These are phyloP conservation scores for Heteronetta atricapilla DNA, from an alignment of 2,113 vertebrate species.

Conservation along the genomic window DNA sequence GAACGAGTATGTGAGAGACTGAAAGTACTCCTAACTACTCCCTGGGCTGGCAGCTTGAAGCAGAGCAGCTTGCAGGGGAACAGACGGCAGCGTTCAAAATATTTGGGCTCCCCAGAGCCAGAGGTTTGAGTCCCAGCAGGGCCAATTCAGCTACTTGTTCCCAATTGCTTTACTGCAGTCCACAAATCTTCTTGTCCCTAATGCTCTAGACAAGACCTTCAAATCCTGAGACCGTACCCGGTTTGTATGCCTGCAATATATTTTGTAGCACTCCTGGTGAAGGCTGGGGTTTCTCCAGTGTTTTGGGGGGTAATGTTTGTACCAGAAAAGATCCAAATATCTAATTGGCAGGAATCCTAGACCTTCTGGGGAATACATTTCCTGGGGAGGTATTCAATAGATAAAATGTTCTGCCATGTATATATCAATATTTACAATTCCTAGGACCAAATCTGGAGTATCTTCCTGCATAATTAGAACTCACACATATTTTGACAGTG, in stretches of 20 bases:
- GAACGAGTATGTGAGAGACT: neutral
- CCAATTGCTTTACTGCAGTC: neutral
- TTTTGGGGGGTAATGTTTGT: constrained; percentile 1
- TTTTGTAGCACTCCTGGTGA: neutral
- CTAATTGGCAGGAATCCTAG: neutral
- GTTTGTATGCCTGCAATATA: neutral
- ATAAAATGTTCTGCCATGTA: neutral
- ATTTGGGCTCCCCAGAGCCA: neutral
- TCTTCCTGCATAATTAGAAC: neutral
- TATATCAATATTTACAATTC: constrained; percentile 21
- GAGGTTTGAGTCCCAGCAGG: neutral
- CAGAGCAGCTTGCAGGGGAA: neutral
- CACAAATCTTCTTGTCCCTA: neutral
- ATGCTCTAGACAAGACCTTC: neutral
- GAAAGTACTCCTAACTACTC: neutral
- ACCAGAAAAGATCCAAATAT: neutral
- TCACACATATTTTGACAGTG: neutral
- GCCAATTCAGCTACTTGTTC: neutral
- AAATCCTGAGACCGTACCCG: neutral
- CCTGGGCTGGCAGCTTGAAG: neutral
- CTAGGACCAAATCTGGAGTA: neutral
- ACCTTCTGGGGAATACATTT: neutral
- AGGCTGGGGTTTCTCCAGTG: neutral
- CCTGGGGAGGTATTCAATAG: neutral
- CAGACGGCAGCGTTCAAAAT: neutral